Evolutionary conservation across 2,888 invertebrate genomes (phyloP).

Genomic region (Drosophila multiciliata): DNA sequence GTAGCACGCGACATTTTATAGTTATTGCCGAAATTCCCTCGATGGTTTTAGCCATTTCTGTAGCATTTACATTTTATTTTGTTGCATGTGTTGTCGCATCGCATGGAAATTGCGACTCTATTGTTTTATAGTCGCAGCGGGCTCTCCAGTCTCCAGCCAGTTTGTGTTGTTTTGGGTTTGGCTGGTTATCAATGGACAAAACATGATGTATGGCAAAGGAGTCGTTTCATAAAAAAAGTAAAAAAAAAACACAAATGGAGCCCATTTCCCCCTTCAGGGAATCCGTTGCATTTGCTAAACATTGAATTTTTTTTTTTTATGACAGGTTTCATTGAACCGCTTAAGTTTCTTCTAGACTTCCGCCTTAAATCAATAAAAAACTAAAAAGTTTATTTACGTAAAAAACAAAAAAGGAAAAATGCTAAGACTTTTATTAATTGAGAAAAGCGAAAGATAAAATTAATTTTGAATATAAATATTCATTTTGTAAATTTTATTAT

Average conservation of each 20-base stretch:
- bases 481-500: no score
- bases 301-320: slow-evolving; percentile 1
- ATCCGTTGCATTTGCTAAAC: slow-evolving; percentile 3
- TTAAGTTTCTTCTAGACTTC: not conserved
- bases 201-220: slow-evolving; percentile 45
- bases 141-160: slow-evolving; percentile 29
- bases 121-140: slow-evolving; percentile 72
- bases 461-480: no score
- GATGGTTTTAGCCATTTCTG: slow-evolving; percentile 73
- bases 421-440: no score
- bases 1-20: slow-evolving; percentile 76
- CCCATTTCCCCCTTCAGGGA: not conserved
- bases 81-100: slow-evolving; percentile 59
- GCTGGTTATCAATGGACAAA: slow-evolving; percentile 53
- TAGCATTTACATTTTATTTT: slow-evolving; percentile 72
- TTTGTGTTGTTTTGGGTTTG: not conserved
- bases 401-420: no score
- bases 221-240: slow-evolving; percentile 10
- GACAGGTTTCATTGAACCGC: slow-evolving; percentile 3
- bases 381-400: not conserved
- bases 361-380: not conserved
- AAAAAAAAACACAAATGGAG: slow-evolving; percentile 8
- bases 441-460: no score
- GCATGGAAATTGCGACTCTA: slow-evolving; percentile 67
- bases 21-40: slow-evolving; percentile 79